phyloP scores from a whole-genome alignment of 2,888 invertebrate species.

The Plebejus melissa region DNA sequence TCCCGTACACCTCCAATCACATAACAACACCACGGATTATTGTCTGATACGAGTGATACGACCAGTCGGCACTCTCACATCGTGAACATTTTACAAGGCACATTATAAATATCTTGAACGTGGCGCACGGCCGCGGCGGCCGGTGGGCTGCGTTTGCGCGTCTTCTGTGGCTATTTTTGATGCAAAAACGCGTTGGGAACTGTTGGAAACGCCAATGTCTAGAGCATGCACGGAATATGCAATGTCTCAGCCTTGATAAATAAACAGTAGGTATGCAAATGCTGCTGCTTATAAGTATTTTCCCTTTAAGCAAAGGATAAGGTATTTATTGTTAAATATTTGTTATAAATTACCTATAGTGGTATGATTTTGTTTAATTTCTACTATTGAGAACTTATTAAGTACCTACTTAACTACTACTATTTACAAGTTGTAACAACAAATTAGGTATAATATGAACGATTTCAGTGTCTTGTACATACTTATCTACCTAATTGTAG shows the following conservation, averaged over 20 bases:
- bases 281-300: constrained; percentile 10
- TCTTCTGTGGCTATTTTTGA: constrained; percentile 77
- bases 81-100: constrained; percentile 33
- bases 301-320: background rate
- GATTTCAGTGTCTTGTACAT: too few relatives aligned
- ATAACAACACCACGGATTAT: constrained; percentile 34
- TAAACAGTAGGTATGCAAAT: constrained; percentile 39
- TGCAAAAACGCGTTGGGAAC: constrained; percentile 73
- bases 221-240: constrained; percentile 79
- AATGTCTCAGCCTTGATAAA: constrained; percentile 71
- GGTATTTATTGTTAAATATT: constrained; percentile 9
- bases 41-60: constrained; percentile 20
- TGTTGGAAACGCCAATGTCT: constrained; percentile 73
- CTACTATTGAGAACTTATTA: background rate
- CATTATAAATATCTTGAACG: constrained; percentile 41
- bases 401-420: too few relatives aligned
- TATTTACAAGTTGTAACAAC: too few relatives aligned
- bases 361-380: background rate
- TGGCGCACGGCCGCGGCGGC: constrained; percentile 58
- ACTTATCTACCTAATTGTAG: too few relatives aligned
- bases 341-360: background rate
- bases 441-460: too few relatives aligned
- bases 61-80: background rate
- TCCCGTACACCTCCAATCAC: constrained; percentile 43
- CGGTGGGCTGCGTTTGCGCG: constrained; percentile 66